These are phyloP conservation scores for Trichopria drosophilae DNA, from an alignment of 2,888 invertebrate genomes.

Conservation along the genomic window DNA sequence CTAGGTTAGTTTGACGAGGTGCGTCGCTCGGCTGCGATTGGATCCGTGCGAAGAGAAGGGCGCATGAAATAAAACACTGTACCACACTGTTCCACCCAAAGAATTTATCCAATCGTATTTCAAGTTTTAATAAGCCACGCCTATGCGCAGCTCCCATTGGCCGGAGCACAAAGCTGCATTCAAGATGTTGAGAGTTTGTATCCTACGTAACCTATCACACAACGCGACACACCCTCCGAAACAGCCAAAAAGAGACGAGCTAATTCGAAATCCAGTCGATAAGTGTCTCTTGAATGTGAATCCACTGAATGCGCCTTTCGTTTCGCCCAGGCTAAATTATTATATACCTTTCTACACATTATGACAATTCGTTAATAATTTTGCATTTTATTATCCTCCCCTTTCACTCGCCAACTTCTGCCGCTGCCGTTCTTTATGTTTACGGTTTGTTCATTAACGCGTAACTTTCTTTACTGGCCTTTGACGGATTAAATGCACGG, in stretches of 20 bases:
- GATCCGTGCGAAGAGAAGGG: conserved; percentile 32
- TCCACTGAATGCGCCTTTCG: conserved; percentile 25
- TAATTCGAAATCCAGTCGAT: conserved; percentile 27
- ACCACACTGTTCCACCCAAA: conserved; percentile 55
- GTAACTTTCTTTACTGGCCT: no score
- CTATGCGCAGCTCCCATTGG: conserved; percentile 40
- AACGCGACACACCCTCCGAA: conserved; percentile 29
- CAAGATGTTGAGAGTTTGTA: conserved; percentile 53
- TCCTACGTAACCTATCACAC: conserved; percentile 35
- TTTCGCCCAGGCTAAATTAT: no score
- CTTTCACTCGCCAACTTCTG: no score
- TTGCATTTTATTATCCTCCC: no score
- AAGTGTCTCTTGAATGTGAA: conserved; percentile 29
- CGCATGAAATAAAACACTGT: conserved; percentile 53
- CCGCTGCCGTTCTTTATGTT: no score
- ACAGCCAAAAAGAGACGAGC: conserved; percentile 28
- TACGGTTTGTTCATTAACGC: no score
- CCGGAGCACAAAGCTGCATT: conserved; percentile 38
- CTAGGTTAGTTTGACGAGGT: conserved; percentile 31
- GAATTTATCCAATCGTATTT: conserved; percentile 44
- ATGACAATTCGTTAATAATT: no score
- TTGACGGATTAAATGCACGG: no score
- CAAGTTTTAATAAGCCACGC: conserved; percentile 38
- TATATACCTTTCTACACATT: no score
- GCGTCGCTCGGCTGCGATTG: conserved; percentile 21